Evolutionary conservation across 2,888 invertebrate genomes (phyloP).

Genomic region (Tetranychus truncatus): DNA sequence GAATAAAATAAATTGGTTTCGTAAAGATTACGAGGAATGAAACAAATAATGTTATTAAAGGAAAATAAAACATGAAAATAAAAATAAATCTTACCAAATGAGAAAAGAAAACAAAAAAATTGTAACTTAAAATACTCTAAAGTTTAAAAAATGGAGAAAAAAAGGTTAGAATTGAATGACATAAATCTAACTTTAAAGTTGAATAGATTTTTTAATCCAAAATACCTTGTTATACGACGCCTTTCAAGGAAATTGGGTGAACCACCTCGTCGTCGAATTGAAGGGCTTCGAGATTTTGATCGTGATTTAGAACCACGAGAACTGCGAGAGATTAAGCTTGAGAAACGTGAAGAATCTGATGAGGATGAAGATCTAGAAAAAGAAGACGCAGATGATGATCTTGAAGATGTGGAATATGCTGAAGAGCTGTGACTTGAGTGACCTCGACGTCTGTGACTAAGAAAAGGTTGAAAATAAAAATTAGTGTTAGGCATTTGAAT

Average conservation of each 20-base stretch:
- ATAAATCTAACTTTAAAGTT: no score
- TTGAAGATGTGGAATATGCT: background rate
- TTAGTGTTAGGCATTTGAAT: background rate
- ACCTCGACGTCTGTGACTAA: background rate
- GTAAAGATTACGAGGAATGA: background rate
- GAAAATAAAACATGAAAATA: background rate
- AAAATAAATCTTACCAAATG: background rate
- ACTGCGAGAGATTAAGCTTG: background rate
- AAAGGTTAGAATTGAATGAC: background rate
- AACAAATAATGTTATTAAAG: background rate
- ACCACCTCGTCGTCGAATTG: background rate
- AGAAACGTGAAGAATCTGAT: background rate
- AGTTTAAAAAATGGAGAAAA: background rate
- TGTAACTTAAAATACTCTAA: background rate
- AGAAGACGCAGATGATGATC: background rate
- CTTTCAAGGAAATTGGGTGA: background rate
- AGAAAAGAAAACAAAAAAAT: background rate
- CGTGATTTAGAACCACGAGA: background rate
- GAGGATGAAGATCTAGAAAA: background rate
- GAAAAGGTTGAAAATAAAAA: background rate
- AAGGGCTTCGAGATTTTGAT: background rate
- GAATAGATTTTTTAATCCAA: no score
- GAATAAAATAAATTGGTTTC: background rate
- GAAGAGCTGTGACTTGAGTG: background rate
- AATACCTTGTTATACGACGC: background rate